Evolutionary conservation across 2,797 vertebrate genomes (phyloP).

Genomic region (Pseudomugil gertrudae): DNA sequence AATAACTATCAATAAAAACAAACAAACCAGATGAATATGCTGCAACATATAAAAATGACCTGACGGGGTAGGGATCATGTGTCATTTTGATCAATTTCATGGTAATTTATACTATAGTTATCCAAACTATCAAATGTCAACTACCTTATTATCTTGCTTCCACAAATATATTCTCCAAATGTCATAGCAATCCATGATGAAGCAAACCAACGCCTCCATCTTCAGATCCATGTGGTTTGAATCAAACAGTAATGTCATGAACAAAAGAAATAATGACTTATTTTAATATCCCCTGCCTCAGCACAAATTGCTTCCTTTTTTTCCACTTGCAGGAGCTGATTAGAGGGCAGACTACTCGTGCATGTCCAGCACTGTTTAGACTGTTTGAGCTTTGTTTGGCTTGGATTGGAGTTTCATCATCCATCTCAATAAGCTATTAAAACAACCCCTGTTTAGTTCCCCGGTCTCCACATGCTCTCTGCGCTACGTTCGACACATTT

Average conservation of each 20-base stretch:
- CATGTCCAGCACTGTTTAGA: constrained; percentile 19
- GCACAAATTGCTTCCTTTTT: constrained; percentile 7
- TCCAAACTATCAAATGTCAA: not conserved
- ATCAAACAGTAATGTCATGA: constrained; percentile 11
- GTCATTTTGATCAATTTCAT: not conserved
- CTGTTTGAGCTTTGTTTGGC: constrained; percentile 44
- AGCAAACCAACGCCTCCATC: not conserved
- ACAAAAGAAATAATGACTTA: not conserved
- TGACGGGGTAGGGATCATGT: not conserved
- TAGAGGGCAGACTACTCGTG: constrained; percentile 17
- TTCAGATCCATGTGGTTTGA: not conserved
- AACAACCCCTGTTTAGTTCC: constrained; percentile 39
- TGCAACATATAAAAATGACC: not conserved
- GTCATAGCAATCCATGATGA: not conserved
- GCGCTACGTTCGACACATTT: not conserved
- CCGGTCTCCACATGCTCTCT: constrained; percentile 2
- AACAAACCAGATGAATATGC: not conserved
- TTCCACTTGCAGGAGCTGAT: constrained; percentile 4
- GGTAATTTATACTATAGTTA: not conserved
- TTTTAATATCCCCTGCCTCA: not conserved
- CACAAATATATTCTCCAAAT: not conserved
- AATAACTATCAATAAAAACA: not conserved
- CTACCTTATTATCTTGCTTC: not conserved
- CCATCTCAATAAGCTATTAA: constrained; percentile 16
- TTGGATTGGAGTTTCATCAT: constrained; percentile 17